Evolutionary conservation across 2,797 vertebrate genomes (phyloP).

Genomic region (Phylloscopus collybita): DNA sequence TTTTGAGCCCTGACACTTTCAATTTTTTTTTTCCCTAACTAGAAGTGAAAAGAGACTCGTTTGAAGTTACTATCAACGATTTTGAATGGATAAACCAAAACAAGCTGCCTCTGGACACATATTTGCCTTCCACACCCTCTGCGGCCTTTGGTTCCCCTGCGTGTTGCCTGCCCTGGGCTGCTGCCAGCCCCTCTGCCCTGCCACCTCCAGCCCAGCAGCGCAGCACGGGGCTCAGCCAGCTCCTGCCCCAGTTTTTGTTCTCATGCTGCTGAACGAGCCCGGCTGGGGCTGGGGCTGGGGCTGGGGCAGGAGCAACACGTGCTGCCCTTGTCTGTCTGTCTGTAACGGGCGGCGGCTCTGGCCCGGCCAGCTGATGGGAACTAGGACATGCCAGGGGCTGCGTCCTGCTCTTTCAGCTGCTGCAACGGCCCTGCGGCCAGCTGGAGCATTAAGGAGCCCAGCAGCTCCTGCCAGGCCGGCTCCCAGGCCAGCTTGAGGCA

Average conservation of each 20-base stretch:
- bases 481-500: conserved; percentile 13
- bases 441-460: not conserved
- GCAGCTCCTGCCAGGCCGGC: conserved; percentile 14
- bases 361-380: conserved; percentile 36
- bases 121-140: not conserved
- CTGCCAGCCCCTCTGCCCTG: not conserved
- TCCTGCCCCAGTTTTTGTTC: not conserved
- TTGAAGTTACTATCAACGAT: not conserved
- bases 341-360: not conserved
- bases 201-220: not conserved
- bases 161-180: rapidly evolving
- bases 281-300: not conserved
- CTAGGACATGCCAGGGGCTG: conserved; percentile 20
- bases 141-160: not conserved
- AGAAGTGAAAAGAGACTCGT: not conserved
- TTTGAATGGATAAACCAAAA: not conserved
- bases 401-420: conserved; percentile 22
- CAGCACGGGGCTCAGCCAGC: rapidly evolving
- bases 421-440: not conserved
- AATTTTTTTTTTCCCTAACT: not conserved
- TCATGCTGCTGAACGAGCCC: not conserved
- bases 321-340: not conserved
- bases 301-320: not conserved
- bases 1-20: not conserved
- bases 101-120: not conserved